phyloP scores from a whole-genome alignment of 2,797 vertebrate species.

The Scleropages formosus region DNA sequence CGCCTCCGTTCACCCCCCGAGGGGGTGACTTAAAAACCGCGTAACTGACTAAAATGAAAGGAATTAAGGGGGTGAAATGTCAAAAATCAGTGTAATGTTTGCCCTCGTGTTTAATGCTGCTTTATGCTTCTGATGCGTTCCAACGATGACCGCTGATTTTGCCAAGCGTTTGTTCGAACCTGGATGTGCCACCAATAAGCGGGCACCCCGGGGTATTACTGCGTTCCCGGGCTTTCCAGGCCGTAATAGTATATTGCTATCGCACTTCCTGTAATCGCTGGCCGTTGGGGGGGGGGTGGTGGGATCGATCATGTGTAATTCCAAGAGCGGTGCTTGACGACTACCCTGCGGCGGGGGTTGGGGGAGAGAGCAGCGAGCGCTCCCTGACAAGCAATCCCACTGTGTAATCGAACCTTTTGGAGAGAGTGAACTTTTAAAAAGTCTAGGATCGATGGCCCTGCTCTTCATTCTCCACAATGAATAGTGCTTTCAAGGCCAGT shows the following conservation, averaged over 20 bases:
- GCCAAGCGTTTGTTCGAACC: not conserved
- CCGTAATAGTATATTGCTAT: not conserved
- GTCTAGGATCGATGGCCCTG: conserved; percentile 5
- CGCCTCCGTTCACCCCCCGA: too few relatives aligned
- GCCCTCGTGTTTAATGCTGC: not conserved
- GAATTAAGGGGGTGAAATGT: too few relatives aligned
- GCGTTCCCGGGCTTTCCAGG: not conserved
- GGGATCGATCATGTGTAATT: conserved; percentile 3
- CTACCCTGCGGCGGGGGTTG: not conserved
- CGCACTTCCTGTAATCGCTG: not conserved
- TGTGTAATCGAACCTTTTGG: conserved; percentile 12
- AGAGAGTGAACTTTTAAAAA: conserved; percentile 6
- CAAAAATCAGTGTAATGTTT: too few relatives aligned
- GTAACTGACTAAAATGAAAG: too few relatives aligned
- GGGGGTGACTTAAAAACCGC: too few relatives aligned
- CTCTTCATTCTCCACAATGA: conserved; percentile 2
- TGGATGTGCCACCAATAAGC: not conserved
- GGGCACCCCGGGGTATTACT: not conserved
- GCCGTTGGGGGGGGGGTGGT: not conserved
- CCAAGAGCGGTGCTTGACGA: not conserved
- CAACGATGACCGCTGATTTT: not conserved
- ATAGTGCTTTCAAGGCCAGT: conserved; percentile 8
- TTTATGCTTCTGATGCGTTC: not conserved
- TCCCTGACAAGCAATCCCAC: not conserved
- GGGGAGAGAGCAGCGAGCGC: not conserved